Evolutionary conservation across 1,140 invertebrate species (phyloP), one percentile per base, ranked within the genome.

Genomic region (Ostrea edulis): DNA sequence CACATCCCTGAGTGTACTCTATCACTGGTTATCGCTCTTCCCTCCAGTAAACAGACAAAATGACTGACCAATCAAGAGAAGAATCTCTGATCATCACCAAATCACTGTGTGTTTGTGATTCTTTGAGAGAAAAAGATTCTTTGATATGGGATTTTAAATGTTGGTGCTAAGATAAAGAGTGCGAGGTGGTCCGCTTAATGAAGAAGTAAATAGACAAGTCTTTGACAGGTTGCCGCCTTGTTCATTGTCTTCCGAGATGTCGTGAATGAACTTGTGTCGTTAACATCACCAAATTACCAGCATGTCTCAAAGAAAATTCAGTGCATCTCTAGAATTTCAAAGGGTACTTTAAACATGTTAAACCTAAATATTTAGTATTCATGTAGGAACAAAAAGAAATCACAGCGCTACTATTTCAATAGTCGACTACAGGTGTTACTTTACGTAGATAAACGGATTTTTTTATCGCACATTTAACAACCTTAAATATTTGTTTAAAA

Each of bases 11-110:
- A 77, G 25, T 14, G 12, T 3, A 35, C 22, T 25, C 29, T 77
- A 77, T 77, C 68, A 11, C 29, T 14, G 12, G 68, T 77, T 77
- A 77, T 77, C 68, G 9, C 25, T 35, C 25, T 77, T 77, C 68
- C 68, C 35, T 29, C 29, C 14, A 77, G 29, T 77, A 35, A 35
- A 25, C 68, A 29, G 8, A 25, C 22, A 35, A 22, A 71, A 71
- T 71, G 22, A 25, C 22, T 71, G 65, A 29, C 65, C 68, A 77
- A 77, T 77, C 65, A 25, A 9, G 25, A 25, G 35, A 77, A 12
- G 25, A 35, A 77, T 77, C 68, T 77, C 22, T 77, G 68, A 77
- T 77, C 68, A 77, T 77, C 68, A 77, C 68, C 68, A 35, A 77
- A 77, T 77, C 68, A 14, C 68, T 12, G 68, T 14, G 68, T 77